These are phyloP conservation scores for Cremastobaeus sp. DNA, from an alignment of 2,888 invertebrate genomes.

Conservation along the genomic window DNA sequence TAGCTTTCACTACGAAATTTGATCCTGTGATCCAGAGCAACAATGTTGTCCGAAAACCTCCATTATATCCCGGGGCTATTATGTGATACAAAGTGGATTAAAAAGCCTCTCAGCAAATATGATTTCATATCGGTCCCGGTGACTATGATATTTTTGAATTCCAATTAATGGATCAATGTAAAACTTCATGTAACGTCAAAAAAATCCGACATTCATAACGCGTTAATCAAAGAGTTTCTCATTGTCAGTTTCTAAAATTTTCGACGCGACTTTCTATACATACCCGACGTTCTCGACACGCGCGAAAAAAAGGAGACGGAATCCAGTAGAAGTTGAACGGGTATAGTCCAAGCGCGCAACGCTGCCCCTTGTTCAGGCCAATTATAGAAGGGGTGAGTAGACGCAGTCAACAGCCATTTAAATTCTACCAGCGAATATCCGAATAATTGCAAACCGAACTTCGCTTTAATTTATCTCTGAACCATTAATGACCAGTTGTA, in stretches of 20 bases:
- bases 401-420: too few species aligned
- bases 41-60: too few species aligned
- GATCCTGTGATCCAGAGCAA: too few species aligned
- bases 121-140: not conserved
- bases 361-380: not conserved
- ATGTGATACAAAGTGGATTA: too few species aligned
- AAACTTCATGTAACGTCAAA: not conserved
- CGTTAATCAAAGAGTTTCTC: constrained; percentile 7
- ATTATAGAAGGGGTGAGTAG: not conserved
- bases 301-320: constrained; percentile 3
- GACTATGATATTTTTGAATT: not conserved
- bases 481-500: constrained; percentile 49
- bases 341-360: too few species aligned
- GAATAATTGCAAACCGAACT: constrained; percentile 4
- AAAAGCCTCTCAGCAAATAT: too few species aligned
- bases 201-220: not conserved
- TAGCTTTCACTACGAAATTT: too few species aligned
- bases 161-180: constrained; percentile 3
- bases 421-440: too few species aligned
- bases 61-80: too few species aligned
- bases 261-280: constrained; percentile 29
- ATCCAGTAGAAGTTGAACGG: too few species aligned
- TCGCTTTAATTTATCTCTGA: constrained; percentile 32
- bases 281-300: not conserved
- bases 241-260: constrained; percentile 18